Evolutionary conservation across 2,113 vertebrate genomes (phyloP).

Genomic region (Sceloporus tristichus): DNA sequence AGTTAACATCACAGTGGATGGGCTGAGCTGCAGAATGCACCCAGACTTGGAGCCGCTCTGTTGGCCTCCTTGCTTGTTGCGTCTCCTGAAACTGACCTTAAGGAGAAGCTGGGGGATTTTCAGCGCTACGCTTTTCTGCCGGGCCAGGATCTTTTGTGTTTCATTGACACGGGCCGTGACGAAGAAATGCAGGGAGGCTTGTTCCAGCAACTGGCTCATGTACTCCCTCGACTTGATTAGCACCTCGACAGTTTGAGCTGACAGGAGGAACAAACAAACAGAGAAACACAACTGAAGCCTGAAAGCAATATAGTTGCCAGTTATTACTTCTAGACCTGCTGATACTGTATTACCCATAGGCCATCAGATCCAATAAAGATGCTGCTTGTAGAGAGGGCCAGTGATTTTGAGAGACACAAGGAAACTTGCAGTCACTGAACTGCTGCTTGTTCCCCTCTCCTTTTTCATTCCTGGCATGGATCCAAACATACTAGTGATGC

Average conservation of each 20-base stretch:
- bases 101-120: slow-evolving; percentile 83
- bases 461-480: neutral
- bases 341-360: slow-evolving; percentile 9
- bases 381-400: neutral
- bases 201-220: slow-evolving; percentile 89
- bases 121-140: slow-evolving; percentile 83
- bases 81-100: slow-evolving; percentile 79
- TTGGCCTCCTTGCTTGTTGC: neutral
- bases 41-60: rapidly evolving
- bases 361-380: slow-evolving; percentile 31
- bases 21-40: neutral
- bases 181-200: slow-evolving; percentile 92
- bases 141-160: slow-evolving; percentile 83
- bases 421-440: neutral
- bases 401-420: slow-evolving; percentile 3
- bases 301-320: slow-evolving; percentile 10
- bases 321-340: slow-evolving; percentile 25
- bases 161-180: slow-evolving; percentile 87
- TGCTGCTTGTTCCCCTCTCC: neutral
- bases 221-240: slow-evolving; percentile 81
- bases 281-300: slow-evolving; percentile 44
- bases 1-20: neutral
- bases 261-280: slow-evolving; percentile 49
- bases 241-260: slow-evolving; percentile 81
- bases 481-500: neutral